Conservation (phyloP, 2,113 vertebrate genomes). For the Brachypodius melanocephalos region DNA sequence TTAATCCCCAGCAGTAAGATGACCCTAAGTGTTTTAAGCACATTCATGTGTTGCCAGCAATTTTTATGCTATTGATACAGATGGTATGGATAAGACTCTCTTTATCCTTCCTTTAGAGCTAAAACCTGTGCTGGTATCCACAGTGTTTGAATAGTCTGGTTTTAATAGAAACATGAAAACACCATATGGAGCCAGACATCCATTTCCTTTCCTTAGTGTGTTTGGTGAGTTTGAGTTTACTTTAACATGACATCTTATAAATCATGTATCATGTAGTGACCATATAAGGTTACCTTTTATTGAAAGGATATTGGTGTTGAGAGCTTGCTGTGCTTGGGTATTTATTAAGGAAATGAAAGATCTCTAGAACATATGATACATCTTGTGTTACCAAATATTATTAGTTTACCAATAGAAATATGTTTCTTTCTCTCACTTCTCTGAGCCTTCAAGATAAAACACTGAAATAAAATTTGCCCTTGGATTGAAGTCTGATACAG, state of each 20-base stretch:
- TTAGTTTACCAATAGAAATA: conserved; percentile 50
- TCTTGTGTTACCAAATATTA: conserved; percentile 13
- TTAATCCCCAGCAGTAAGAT: conserved; percentile 5
- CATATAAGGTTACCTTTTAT: conserved; percentile 65
- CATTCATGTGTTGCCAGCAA: conserved; percentile 1
- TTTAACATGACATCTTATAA: conserved; percentile 68
- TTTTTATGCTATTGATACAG: conserved; percentile 47
- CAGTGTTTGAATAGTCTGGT: conserved; percentile 47
- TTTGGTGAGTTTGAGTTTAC: conserved; percentile 48
- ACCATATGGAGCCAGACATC: conserved; percentile 50
- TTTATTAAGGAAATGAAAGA: conserved; percentile 70
- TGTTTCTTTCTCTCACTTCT: background rate
- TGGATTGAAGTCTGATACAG: conserved; percentile 47
- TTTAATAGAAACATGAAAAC: conserved; percentile 66
- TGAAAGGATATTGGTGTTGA: conserved; percentile 63
- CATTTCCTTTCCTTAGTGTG: conserved; percentile 46
- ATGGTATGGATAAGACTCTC: conserved; percentile 29
- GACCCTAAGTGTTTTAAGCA: conserved; percentile 37
- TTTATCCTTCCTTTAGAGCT: conserved; percentile 1
- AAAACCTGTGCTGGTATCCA: conserved; percentile 26
- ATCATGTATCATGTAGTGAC: conserved; percentile 64
- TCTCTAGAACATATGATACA: background rate
- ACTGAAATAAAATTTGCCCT: conserved; percentile 50
- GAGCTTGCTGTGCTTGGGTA: conserved; percentile 24
- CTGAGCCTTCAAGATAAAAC: conserved; percentile 33